Conservation (phyloP, 2,888 invertebrate genomes). For the Drosophila antonietae region DNA sequence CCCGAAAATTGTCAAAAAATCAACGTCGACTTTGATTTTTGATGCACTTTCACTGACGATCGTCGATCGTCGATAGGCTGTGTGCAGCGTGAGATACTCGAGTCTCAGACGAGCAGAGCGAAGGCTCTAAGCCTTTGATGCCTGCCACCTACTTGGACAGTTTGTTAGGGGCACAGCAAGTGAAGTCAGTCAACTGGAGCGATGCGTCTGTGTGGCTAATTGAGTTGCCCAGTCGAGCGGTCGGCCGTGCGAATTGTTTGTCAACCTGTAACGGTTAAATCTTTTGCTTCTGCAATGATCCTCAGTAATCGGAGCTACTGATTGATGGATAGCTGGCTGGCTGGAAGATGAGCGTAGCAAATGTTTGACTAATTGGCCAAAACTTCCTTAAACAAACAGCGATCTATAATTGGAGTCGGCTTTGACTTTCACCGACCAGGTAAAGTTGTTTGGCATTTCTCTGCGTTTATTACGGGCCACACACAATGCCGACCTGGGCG, state of each 20-base stretch:
- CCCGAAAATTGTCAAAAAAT: constrained; percentile 69
- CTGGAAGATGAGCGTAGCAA: constrained; percentile 57
- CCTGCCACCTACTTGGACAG: constrained; percentile 72
- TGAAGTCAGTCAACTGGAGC: constrained; percentile 71
- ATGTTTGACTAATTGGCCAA: constrained; percentile 69
- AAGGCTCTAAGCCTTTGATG: constrained; percentile 33
- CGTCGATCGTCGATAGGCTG: constrained; percentile 27
- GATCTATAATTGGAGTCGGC: constrained; percentile 36
- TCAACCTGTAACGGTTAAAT: constrained; percentile 75
- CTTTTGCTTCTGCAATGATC: constrained; percentile 43
- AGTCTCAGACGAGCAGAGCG: not conserved
- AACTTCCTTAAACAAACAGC: constrained; percentile 71
- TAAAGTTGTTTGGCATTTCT: constrained; percentile 21
- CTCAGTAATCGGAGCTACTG: constrained; percentile 67
- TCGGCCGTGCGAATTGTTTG: constrained; percentile 78
- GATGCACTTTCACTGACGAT: constrained; percentile 73
- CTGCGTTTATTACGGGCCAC: constrained; percentile 43
- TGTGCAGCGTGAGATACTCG: constrained; percentile 75
- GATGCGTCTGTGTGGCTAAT: constrained; percentile 71
- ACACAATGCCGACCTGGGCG: constrained; percentile 67
- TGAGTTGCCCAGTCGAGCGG: constrained; percentile 71
- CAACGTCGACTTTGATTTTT: constrained; percentile 72
- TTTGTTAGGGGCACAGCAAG: constrained; percentile 26
- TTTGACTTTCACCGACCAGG: constrained; percentile 37
- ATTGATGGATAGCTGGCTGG: constrained; percentile 36